Evolutionary conservation across 1,140 invertebrate genomes (phyloP).

Genomic region (Zeugodacus cucurbitae): DNA sequence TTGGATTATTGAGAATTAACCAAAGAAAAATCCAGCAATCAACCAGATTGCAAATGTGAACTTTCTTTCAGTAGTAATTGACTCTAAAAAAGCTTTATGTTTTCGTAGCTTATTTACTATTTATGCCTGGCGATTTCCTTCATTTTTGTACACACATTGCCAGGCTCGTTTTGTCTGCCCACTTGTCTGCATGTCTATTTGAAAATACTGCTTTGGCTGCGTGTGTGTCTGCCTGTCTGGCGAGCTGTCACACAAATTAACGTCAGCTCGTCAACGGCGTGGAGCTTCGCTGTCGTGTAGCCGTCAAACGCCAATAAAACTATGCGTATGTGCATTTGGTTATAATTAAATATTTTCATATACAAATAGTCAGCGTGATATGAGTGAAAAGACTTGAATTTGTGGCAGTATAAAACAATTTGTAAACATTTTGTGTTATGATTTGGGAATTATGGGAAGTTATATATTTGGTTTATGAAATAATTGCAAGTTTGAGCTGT

Average conservation of each 20-base stretch:
- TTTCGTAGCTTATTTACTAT: neutral
- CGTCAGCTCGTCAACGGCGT: neutral
- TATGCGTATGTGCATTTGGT: neutral
- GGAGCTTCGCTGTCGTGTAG: neutral
- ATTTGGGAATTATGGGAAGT: no score
- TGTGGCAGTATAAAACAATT: no score
- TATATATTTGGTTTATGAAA: no score
- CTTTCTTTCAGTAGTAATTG: neutral
- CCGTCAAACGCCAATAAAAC: neutral
- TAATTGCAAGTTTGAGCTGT: no score
- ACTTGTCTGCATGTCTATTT: neutral
- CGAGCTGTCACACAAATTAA: slow-evolving; percentile 18
- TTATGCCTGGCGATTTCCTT: neutral
- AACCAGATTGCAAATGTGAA: no score
- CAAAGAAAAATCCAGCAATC: neutral
- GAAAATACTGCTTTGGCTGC: neutral
- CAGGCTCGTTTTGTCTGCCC: neutral
- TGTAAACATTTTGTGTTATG: no score
- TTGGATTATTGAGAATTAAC: neutral
- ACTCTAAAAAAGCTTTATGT: neutral
- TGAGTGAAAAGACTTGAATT: no score
- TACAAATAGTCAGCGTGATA: neutral
- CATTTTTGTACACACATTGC: neutral
- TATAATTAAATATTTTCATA: neutral
- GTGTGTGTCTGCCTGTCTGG: neutral